Evolutionary conservation across 2,888 invertebrate genomes (phyloP).

Genomic region (Rhabditoides inermis): DNA sequence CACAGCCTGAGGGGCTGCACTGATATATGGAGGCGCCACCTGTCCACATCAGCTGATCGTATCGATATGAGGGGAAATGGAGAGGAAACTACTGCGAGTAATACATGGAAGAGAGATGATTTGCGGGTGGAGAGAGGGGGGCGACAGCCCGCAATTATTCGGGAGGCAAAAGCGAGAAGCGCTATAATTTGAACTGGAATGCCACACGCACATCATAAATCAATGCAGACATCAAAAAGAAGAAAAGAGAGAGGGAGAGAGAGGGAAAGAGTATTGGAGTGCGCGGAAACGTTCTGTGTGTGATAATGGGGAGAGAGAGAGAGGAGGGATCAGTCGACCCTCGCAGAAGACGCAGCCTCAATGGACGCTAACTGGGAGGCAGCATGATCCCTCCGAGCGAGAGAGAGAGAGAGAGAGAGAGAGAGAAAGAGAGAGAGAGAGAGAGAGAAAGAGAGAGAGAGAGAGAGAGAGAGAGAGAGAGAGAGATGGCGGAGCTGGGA

Average conservation of each 20-base stretch:
- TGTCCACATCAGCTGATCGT: too few species aligned
- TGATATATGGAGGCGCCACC: too few species aligned
- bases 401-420: constrained; percentile 1
- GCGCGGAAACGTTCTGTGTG: not conserved
- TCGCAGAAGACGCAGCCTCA: too few species aligned
- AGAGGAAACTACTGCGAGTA: too few species aligned
- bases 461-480: constrained; percentile 4
- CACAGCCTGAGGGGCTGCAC: too few species aligned
- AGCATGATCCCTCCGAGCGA: too few species aligned
- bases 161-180: too few species aligned
- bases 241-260: not conserved
- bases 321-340: not conserved
- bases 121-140: not conserved
- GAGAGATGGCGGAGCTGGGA: constrained; percentile 10
- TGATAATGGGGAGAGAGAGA: not conserved
- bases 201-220: too few species aligned
- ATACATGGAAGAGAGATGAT: not conserved
- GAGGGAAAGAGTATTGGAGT: constrained; percentile 1
- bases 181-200: too few species aligned
- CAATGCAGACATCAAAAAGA: too few species aligned
- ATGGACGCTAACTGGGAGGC: too few species aligned
- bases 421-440: not conserved
- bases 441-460: not conserved
- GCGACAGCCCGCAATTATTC: not conserved
- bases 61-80: too few species aligned